Base-by-base conservation (phyloP, 2,888 invertebrate genomes). In the Macrophya alboannulata region DNA sequence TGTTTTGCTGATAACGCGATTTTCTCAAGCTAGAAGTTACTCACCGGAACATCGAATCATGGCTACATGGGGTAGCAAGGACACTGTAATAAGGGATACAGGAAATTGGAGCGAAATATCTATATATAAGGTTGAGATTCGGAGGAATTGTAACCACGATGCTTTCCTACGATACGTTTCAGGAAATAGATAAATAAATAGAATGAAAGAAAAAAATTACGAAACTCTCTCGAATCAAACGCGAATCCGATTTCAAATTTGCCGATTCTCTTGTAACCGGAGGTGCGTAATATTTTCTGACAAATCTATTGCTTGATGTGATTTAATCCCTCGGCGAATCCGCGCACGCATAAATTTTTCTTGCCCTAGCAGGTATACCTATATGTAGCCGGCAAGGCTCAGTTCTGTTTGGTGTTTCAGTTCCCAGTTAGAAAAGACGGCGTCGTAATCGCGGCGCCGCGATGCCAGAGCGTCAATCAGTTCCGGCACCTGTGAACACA, bases 1-100 rank as follows among this genome's bases (percentile, higher is more conserved):
- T 89, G 88, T 90, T 90, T 88, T 88, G 90, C 90, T 90, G 89
- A 90, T 91, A 90, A 87, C 87, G 86, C 85, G 84, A 86, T 85
- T 82, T 81, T 55, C 55, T 62, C 84, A 43, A 51, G 37, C 68
- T 83, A 85, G 77, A 86, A 88, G 88, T 89, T 89, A 88, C 87
- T 87, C 84, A 72, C 85, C 86, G 85, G 85, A 86, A 87, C 85
- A 86, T 84, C 76, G 84, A 86, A 85, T 86, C 86, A 84, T 51
- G 62, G 51, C 68, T 74, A 59, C 62, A n/a, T 81, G 65, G 77
- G 55, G 77, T 55, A 45, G 74, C 45, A 45, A 74, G 74, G 45
- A 74, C 74, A 74, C 74, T 59, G 71, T 71, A 79, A 86, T 71
- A 79, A 86, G 51, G 84, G 77, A 86, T 48, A 76, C 77, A 81